These are phyloP conservation scores for Drosophila maculinotata DNA, from an alignment of 2,888 invertebrate species.

Conservation along the genomic window DNA sequence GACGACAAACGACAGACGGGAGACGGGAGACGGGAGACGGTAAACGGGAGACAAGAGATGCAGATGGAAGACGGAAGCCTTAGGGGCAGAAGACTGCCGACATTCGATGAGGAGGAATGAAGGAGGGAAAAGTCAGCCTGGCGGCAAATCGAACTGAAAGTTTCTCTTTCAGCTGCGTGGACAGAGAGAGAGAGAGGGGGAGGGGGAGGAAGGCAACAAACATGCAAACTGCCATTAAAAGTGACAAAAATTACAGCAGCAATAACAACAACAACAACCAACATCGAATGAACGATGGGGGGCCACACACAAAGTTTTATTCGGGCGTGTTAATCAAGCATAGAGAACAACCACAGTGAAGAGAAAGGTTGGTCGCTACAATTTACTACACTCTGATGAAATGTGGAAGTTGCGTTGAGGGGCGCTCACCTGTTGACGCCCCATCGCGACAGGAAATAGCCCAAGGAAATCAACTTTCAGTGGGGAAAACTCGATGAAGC, in stretches of 20 bases:
- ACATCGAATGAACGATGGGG: constrained; percentile 30
- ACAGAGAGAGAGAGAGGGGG: not conserved
- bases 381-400: not conserved
- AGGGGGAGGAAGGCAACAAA: constrained; percentile 24
- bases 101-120: constrained; percentile 35
- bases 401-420: not conserved
- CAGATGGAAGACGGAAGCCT: constrained; percentile 1
- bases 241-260: constrained; percentile 66
- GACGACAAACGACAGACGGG: not conserved
- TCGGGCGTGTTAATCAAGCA: constrained; percentile 58
- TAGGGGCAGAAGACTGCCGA: constrained; percentile 12
- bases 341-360: constrained; percentile 23
- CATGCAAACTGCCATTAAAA: constrained; percentile 76
- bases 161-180: constrained; percentile 36
- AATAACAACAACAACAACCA: constrained; percentile 20
- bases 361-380: not conserved
- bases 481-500: no score
- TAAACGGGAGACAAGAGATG: not conserved
- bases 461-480: constrained; percentile 14
- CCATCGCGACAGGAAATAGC: constrained; percentile 3
- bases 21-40: not conserved
- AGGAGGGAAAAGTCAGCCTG: constrained; percentile 65
- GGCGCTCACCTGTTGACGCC: constrained; percentile 32
- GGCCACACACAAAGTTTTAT: constrained; percentile 46
- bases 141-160: constrained; percentile 76